Evolutionary conservation across 2,113 vertebrate genomes (phyloP), one percentile per base, ranked within the genome.

Genomic region (Hymenochirus boettgeri): DNA sequence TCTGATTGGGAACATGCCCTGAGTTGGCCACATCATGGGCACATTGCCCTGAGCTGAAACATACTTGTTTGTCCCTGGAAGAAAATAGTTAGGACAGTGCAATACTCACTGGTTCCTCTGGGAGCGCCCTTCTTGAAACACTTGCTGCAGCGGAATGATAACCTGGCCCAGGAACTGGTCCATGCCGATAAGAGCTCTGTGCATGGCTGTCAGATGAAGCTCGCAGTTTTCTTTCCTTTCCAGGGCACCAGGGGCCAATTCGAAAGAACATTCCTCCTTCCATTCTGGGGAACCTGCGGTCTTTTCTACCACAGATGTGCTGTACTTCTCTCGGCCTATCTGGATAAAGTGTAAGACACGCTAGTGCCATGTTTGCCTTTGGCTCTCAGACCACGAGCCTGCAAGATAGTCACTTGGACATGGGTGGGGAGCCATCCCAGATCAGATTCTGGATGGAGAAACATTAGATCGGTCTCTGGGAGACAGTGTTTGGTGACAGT

Each of bases 151-250:
- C 1, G 83, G 85, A 72, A 97, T 77, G 60, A 75, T 62, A 27
- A 91, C 88, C 79, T 92, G 93, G 4, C 95, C 95, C 19, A 98
- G 85, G 72, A 98, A 98, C 56, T 91, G 91, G 80, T 98, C 95
- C 61, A 90, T 77, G 22, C 91, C 94, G 70, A 97, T 92, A 13
- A 94, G 79, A 3, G 93, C 93, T 17, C 94, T 89, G 83, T 98
- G 95, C 94, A 96, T 94, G 62, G 93, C 90, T 56, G 85, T 93
- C 72, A 97, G 87, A 72, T 90, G 52, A 70, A 97, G 82, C 74
- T 88, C 82, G 55, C 70, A 75, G 76, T 79, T 79, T 33, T 62
- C 61, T 33, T 35, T 60, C 2, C 72, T 33, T 51, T 69, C 79
- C 76, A 67, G 74, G 73, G 67, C 85, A 3, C 90, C 89, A 25